phyloP scores from a whole-genome alignment of 2,888 invertebrate species.

The Rotaria macrura region DNA sequence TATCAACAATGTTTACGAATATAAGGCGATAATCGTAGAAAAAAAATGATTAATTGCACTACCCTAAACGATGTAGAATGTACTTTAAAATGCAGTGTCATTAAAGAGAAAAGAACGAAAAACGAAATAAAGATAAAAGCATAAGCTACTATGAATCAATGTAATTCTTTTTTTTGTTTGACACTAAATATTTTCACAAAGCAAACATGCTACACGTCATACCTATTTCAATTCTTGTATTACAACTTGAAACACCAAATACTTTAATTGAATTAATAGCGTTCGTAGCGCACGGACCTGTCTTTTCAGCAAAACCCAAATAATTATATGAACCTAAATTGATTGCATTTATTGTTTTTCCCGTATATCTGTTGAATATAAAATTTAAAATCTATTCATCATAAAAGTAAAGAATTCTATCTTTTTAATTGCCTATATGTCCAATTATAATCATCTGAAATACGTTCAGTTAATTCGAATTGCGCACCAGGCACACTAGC shows the following conservation, averaged over 20 bases:
- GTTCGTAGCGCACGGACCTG: conserved; percentile 67
- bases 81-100: neutral
- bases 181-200: too few relatives aligned
- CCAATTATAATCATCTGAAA: conserved; percentile 79
- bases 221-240: conserved; percentile 73
- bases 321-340: conserved; percentile 98
- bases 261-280: conserved; percentile 61
- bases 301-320: conserved; percentile 79
- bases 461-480: conserved; percentile 72
- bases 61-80: neutral
- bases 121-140: neutral
- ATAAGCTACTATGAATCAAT: neutral
- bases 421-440: conserved; percentile 57
- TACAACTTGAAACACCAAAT: conserved; percentile 66
- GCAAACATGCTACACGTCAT: neutral
- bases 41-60: neutral
- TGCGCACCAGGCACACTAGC: conserved; percentile 81
- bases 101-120: too few relatives aligned
- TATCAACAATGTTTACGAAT: too few relatives aligned
- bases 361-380: conserved; percentile 54
- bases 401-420: neutral
- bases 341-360: conserved; percentile 68
- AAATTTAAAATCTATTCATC: neutral
- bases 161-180: too few relatives aligned
- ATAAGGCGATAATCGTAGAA: neutral